Evolutionary conservation across 2,113 vertebrate species (phyloP).

Genomic region (Oreochromis niloticus): DNA sequence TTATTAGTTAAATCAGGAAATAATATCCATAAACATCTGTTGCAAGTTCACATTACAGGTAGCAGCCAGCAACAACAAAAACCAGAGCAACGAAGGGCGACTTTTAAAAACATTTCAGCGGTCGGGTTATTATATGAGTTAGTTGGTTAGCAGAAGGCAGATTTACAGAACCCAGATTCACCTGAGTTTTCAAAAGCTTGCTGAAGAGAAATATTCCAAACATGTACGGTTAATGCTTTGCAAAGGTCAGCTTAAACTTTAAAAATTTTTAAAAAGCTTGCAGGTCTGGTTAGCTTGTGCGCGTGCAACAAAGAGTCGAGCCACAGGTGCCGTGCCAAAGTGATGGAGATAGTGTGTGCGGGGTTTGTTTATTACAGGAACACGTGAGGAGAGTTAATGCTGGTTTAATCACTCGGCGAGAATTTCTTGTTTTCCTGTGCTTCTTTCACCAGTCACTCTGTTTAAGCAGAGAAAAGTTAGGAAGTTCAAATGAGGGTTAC

Average conservation of each 20-base stretch:
- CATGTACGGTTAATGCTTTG: neutral
- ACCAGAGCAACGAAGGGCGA: neutral
- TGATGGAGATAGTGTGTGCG: neutral
- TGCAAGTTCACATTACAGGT: constrained; percentile 20
- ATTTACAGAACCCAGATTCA: neutral
- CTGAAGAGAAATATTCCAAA: neutral
- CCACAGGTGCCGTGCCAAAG: neutral
- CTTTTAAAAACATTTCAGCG: constrained; percentile 54
- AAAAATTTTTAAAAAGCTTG: neutral
- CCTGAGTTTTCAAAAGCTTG: constrained; percentile 13
- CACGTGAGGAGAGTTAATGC: neutral
- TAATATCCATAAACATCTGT: constrained; percentile 35
- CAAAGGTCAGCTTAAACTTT: neutral
- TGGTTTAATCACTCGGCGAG: constrained; percentile 7
- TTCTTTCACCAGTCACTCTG: neutral
- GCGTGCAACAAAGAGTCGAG: neutral
- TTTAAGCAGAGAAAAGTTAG: neutral
- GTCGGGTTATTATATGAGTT: constrained; percentile 31
- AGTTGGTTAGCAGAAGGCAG: constrained; percentile 10
- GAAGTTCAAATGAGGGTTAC: neutral
- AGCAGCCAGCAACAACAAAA: constrained; percentile 24
- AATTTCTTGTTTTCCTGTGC: neutral
- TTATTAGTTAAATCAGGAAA: constrained; percentile 19
- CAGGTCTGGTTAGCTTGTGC: neutral
- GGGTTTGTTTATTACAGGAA: constrained; percentile 16